Evolutionary conservation across 92 coral and sea anemone genomes (phyloP).

Genomic region (Anthopleura xanthogrammica): DNA sequence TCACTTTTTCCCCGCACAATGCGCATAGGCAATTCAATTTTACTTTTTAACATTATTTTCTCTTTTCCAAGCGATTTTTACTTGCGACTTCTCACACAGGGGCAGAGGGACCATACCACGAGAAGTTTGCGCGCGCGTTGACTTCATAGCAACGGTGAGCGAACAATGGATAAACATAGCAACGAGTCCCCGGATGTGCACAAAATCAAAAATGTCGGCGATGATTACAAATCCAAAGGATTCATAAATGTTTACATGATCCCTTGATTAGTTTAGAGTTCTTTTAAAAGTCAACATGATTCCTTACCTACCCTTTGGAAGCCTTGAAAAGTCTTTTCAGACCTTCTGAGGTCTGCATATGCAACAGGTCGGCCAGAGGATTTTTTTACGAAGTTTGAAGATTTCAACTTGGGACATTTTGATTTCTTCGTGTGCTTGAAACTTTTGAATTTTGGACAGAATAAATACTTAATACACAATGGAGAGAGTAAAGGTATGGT

Average conservation of each 20-base stretch:
- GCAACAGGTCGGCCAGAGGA: conserved; percentile 29
- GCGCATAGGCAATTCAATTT: no score
- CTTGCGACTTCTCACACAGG: no score
- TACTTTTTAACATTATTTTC: no score
- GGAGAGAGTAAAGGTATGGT: conserved; percentile 57
- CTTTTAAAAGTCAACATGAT: conserved; percentile 17
- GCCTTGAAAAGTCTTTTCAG: not conserved
- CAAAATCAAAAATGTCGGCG: conserved; percentile 43
- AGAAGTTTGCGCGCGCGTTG: conserved; percentile 43
- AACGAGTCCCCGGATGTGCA: conserved; percentile 84
- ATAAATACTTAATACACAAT: conserved; percentile 22
- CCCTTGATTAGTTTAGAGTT: conserved; percentile 32
- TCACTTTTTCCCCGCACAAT: no score
- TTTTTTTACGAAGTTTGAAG: not conserved
- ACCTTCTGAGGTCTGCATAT: conserved; percentile 13
- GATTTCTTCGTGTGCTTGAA: not conserved
- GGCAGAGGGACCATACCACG: not conserved
- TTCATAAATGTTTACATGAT: conserved; percentile 27
- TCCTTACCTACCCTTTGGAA: not conserved
- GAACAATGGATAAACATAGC: conserved; percentile 93
- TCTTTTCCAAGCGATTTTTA: no score
- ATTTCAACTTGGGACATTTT: conserved; percentile 18
- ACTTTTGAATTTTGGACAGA: not conserved
- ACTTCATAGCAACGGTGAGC: conserved; percentile 65
- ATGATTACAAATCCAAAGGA: conserved; percentile 25